These are phyloP conservation scores for Drosophila azteca DNA, from an alignment of 1,140 invertebrate genomes.

Conservation along the genomic window DNA sequence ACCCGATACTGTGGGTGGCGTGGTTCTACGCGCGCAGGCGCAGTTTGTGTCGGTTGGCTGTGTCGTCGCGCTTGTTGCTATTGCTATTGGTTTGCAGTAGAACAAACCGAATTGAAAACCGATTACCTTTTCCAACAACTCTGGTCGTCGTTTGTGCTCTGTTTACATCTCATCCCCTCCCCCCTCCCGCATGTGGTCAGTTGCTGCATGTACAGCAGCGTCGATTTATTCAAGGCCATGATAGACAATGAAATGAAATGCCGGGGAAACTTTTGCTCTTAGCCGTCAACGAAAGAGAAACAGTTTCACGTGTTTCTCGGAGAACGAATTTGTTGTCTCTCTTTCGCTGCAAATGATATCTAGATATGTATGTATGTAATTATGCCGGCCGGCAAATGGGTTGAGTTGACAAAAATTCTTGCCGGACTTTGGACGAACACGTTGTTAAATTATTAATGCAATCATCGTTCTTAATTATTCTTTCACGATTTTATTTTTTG, in stretches of 20 bases:
- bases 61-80: neutral
- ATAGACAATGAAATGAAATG: slow-evolving; percentile 25
- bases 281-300: neutral
- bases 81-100: slow-evolving; percentile 7
- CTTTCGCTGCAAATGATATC: slow-evolving; percentile 5
- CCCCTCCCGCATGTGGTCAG: neutral
- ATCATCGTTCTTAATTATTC: slow-evolving; percentile 35
- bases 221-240: slow-evolving; percentile 41
- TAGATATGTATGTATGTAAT: slow-evolving; percentile 3
- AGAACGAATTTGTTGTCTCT: no score
- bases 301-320: no score
- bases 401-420: slow-evolving; percentile 33
- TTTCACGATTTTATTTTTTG: slow-evolving; percentile 44
- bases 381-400: slow-evolving; percentile 54
- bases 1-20: slow-evolving; percentile 28
- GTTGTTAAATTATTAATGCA: slow-evolving; percentile 57
- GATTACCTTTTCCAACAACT: slow-evolving; percentile 17
- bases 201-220: slow-evolving; percentile 1
- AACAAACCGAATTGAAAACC: slow-evolving; percentile 24
- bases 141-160: slow-evolving; percentile 34
- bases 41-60: slow-evolving; percentile 2
- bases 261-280: slow-evolving; percentile 12
- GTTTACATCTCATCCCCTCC: slow-evolving; percentile 17
- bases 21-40: slow-evolving; percentile 42
- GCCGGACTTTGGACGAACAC: slow-evolving; percentile 42